Percentiles rank a stretch among this genome's conserved stretches.
Conservation (phyloP, 2,113 vertebrate genomes). For the Coturnix japonica region DNA sequence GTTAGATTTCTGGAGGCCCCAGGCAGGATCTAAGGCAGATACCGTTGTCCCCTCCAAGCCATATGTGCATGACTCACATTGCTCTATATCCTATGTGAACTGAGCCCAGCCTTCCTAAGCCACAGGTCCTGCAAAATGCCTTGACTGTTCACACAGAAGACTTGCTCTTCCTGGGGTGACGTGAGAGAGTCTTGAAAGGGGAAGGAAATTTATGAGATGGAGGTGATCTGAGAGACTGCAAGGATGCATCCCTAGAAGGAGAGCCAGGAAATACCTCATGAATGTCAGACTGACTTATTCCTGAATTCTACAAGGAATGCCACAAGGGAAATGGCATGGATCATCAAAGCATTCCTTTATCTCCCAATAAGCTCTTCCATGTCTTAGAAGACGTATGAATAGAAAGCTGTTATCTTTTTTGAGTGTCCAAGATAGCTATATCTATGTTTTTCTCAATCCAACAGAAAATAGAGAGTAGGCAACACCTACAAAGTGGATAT, state of each 20-base stretch:
- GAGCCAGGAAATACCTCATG: slow-evolving; percentile 52
- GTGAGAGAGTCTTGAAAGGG: neutral
- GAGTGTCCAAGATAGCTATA: neutral
- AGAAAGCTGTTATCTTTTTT: neutral
- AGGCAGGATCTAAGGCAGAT: neutral
- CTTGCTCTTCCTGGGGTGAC: neutral
- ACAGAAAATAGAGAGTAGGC: neutral
- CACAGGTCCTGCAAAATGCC: neutral
- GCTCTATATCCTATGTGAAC: neutral
- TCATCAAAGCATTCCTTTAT: slow-evolving; percentile 56
- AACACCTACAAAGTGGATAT: neutral
- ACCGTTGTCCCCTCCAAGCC: neutral
- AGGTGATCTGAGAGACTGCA: slow-evolving; percentile 18
- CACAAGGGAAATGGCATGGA: slow-evolving; percentile 31
- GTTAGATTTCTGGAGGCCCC: neutral
- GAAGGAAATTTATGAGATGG: slow-evolving; percentile 4
- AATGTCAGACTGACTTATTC: slow-evolving; percentile 64
- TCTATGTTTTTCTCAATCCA: neutral
- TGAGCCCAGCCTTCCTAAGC: neutral
- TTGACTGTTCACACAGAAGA: neutral
- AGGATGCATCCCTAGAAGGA: slow-evolving; percentile 8
- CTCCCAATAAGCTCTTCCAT: slow-evolving; percentile 25
- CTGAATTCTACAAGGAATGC: slow-evolving; percentile 43
- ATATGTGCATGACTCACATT: neutral
- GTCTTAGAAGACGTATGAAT: slow-evolving; percentile 36